Conservation (phyloP, 2,888 invertebrate genomes). For the Clunio marinus region DNA sequence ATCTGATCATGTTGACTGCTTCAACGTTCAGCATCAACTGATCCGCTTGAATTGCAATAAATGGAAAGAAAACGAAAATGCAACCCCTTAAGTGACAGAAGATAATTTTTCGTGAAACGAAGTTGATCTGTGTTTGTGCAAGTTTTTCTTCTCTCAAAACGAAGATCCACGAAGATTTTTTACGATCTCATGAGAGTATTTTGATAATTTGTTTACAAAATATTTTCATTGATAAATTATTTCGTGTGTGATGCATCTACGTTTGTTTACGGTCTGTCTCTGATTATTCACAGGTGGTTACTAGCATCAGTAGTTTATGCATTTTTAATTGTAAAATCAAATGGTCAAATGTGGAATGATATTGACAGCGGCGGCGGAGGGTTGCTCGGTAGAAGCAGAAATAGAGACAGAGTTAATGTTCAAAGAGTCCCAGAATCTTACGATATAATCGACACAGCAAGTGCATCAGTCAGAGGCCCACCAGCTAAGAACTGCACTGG, state of each 20-base stretch:
- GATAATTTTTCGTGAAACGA: neutral
- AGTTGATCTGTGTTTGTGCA: constrained; percentile 10
- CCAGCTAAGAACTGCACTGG: constrained; percentile 62
- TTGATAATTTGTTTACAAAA: constrained; percentile 19
- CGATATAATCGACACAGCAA: constrained; percentile 47
- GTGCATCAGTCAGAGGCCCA: constrained; percentile 44
- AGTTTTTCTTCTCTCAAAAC: constrained; percentile 22
- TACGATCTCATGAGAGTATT: constrained; percentile 6
- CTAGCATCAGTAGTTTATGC: constrained; percentile 24
- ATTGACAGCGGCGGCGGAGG: constrained; percentile 26
- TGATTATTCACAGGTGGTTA: constrained; percentile 28
- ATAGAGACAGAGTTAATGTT: constrained; percentile 22
- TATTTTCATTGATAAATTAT: constrained; percentile 13
- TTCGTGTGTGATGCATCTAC: constrained; percentile 12
- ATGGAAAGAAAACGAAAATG: neutral
- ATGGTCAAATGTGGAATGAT: constrained; percentile 37
- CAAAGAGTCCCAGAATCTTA: constrained; percentile 42
- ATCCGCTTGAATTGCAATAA: constrained; percentile 30
- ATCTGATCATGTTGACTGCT: neutral
- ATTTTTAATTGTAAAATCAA: constrained; percentile 30
- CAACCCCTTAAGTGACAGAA: neutral
- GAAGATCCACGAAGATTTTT: constrained; percentile 2
- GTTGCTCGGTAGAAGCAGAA: neutral
- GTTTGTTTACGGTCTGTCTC: constrained; percentile 26
- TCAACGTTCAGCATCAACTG: constrained; percentile 8